Base-by-base conservation (phyloP, 2,113 vertebrate genomes). In the Oophaga pumilio region DNA sequence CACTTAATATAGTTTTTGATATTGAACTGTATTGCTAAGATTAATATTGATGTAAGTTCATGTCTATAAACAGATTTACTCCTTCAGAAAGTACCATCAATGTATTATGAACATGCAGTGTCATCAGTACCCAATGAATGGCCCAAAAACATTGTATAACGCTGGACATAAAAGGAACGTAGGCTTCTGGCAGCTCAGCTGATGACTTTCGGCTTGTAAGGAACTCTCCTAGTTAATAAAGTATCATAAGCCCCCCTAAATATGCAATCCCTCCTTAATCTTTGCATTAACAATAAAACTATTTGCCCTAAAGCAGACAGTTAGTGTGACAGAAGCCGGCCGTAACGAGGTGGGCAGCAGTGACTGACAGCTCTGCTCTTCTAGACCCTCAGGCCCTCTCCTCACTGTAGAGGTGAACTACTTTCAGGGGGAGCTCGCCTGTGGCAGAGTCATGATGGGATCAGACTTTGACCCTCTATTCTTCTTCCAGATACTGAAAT, bases 251-350 rank as follows among this genome's bases (percentile, higher is more conserved):
- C 80, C 24, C 60, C 60, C 52, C 60, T 82, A 66, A 82, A 82
- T 82, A 66, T 85, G 73, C 84, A 64, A 85, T 77, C 2, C 57
- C 60, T 62, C 57, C 71, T 74, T 73, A 43, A 60, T 76, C 59
- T 82, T 60, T 87, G 17, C 15, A 33, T 76, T 66, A 84, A 76
- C 81, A 88, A 82, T 71, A 80, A 33, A 82, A 88, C 59, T 84
- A 88, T 84, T 88, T 77, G 81, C 87, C 87, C 81, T 84, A 84
- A 84, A 88, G 87, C 80, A 24, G 18, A 53, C 20, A 77, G 80
- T 66, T 57, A 76, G 59, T 68, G 26, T 88, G 80, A 88, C 73
- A 77, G 87, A 62, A 82, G 53, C 57, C 49, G 33, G 26, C 81
- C 49, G 49, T 84, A 84, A 88, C 60, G 17, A 88, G 81, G 69